Conservation (phyloP, 2,797 vertebrate species). For the Taeniopygia guttata region DNA sequence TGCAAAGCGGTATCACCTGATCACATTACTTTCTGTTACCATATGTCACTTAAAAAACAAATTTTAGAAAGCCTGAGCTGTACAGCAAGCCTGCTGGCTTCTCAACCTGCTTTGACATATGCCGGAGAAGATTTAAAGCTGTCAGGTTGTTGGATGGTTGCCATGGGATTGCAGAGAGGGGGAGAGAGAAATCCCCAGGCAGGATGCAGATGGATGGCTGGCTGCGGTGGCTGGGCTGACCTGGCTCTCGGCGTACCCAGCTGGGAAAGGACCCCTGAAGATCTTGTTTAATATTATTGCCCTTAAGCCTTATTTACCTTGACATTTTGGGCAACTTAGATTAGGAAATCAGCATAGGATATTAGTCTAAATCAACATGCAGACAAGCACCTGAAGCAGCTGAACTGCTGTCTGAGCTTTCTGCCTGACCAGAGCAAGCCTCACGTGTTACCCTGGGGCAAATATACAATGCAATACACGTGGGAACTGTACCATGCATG, state of each 20-base stretch:
- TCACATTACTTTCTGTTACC: slow-evolving; percentile 27
- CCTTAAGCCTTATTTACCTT: slow-evolving; percentile 31
- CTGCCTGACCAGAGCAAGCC: not conserved
- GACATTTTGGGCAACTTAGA: slow-evolving; percentile 24
- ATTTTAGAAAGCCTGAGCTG: slow-evolving; percentile 16
- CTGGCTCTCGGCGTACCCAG: not conserved
- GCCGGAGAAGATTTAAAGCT: slow-evolving; percentile 51
- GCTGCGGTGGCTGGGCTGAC: not conserved
- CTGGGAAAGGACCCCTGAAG: not conserved
- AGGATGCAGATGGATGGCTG: not conserved
- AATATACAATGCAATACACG: not conserved
- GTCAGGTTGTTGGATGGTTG: slow-evolving; percentile 39
- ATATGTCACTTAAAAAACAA: slow-evolving; percentile 9
- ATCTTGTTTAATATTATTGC: slow-evolving; percentile 20
- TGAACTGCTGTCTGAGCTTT: not conserved
- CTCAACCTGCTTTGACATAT: slow-evolving; percentile 44
- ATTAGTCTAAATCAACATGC: slow-evolving; percentile 2
- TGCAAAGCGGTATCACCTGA: not conserved
- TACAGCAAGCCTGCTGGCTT: slow-evolving; percentile 30
- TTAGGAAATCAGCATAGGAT: slow-evolving; percentile 5
- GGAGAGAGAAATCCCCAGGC: not conserved
- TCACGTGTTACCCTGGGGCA: not conserved
- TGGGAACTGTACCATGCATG: not conserved
- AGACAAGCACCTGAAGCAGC: not conserved
- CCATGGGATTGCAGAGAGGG: slow-evolving; percentile 9